Evolutionary conservation across 2,797 vertebrate species (phyloP), one percentile per base, ranked within the genome.

Genomic region (Betta splendens): DNA sequence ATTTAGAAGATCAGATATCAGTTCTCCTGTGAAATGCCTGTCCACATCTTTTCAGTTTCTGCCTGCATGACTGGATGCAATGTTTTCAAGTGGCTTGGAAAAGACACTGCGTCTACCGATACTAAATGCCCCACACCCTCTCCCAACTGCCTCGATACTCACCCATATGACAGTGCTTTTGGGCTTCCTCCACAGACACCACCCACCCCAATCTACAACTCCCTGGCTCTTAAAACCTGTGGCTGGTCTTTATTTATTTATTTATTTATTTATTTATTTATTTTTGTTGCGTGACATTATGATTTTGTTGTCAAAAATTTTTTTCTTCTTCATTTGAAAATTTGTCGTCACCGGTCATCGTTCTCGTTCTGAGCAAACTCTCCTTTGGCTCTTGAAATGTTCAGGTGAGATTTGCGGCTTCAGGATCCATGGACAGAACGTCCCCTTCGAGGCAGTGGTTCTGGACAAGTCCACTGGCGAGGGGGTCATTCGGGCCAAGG

Each of bases 41-140:
- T 94, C 92, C 93, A 87, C 89, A 75, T 92, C 80, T 92, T 85
- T 93, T 94, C 92, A 91, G 94, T 94, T 92, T 94, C 88, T 88
- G 93, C 94, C 94, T 97, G 97, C 97, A 99, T 99, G 97, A 94
- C 80, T 98, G 95, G 92, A 98, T 98, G 96, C 94, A 91, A 95
- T 94, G 92, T 91, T 92, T 92, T 94, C 89, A 80, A 94, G 90
- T 93, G 94, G 96, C 96, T 97, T 98, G 93, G 93, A 92, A 93
- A 92, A 92, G 91, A 91, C 91, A 94, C 70, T 90, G 78, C 75
- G 91, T 93, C 91, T 91, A 89, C 87, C 89, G 83, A 89, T 93
- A 91, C 91, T 90, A 92, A 93, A 86, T 85, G 58, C 76, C 75
- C 81, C 85, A 75, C 81, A 72, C 69, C 72, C 74, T 67, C 60